Conservation (phyloP, 2,888 invertebrate species). For the Drosophila testacea region DNA sequence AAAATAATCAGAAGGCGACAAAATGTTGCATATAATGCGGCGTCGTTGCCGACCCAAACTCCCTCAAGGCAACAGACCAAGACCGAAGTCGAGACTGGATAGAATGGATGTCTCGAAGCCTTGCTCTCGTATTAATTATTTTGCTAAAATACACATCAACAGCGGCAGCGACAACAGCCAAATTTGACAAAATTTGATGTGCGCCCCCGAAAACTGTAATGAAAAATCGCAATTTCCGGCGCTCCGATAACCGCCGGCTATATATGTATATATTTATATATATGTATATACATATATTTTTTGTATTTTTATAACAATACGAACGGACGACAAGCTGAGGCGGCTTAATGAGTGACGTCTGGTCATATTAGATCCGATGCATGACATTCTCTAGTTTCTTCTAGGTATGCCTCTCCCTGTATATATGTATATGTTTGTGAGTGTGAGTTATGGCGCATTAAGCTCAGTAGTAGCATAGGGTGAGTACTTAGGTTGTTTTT, state of each 20-base stretch:
- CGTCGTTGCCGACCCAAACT: slow-evolving; percentile 20
- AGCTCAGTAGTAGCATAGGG: slow-evolving; percentile 50
- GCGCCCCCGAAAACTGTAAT: slow-evolving; percentile 66
- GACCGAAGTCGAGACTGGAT: not conserved
- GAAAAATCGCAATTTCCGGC: slow-evolving; percentile 77
- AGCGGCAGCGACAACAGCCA: slow-evolving; percentile 42
- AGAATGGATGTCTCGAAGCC: slow-evolving; percentile 1
- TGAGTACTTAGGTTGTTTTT: slow-evolving; percentile 21
- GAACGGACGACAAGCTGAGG: slow-evolving; percentile 54
- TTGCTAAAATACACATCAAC: slow-evolving; percentile 65
- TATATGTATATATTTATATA: slow-evolving; percentile 41
- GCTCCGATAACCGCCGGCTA: slow-evolving; percentile 72
- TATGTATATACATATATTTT: slow-evolving; percentile 28
- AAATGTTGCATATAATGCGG: slow-evolving; percentile 77
- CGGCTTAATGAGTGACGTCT: slow-evolving; percentile 78
- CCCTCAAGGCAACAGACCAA: slow-evolving; percentile 7
- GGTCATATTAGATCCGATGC: slow-evolving; percentile 74
- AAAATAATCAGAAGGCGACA: slow-evolving; percentile 77
- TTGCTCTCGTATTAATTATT: slow-evolving; percentile 71
- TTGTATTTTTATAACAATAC: slow-evolving; percentile 47
- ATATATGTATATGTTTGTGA: slow-evolving; percentile 31
- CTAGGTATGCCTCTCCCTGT: not conserved
- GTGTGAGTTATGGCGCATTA: slow-evolving; percentile 72
- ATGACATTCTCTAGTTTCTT: slow-evolving; percentile 25
- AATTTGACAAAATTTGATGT: slow-evolving; percentile 77